Base-by-base conservation (phyloP, 2,113 vertebrate genomes). In the Laticauda laticaudata region DNA sequence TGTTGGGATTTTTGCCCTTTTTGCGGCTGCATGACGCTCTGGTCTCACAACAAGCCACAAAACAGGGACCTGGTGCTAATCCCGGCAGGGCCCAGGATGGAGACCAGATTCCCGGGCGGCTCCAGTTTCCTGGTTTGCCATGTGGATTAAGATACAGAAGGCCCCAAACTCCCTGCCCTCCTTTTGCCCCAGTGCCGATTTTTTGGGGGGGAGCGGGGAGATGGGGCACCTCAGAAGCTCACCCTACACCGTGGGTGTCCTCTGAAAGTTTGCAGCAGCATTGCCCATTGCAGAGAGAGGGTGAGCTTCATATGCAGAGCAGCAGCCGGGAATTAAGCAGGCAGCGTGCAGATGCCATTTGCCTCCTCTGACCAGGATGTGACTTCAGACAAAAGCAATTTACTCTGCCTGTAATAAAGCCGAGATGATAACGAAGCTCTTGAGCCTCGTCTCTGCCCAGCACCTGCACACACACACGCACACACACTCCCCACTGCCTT, bases 351-450 rank as follows among this genome's bases (percentile, higher is more conserved):
- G 96, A 96, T 95, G 95, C 95, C 94, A 92, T 97, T 95, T 95
- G 89, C 95, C 51, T 96, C 95, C 90, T 56, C 91, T 92, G 94
- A 94, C 95, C 95, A 92, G 96, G 94, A 95, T 92, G 94, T 94
- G 48, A 88, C 94, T 81, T 91, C 96, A 96, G 94, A 97, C 96
- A 96, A 97, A 96, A 96, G 96, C 97, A 94, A 96, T 97, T 97
- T 96, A 92, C 95, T 97, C 94, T 93, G 95, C 90, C 55, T 92
- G 90, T 92, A 96, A 95, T 94, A 95, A 95, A 96, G 95, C 95
- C 21, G 61, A 88, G 90, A 91, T 0, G 90, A 93, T 94, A 96
- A 95, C 0, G 20, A 94, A 96, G 93, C 95, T 5, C 94, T 57
- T 90, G 91, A 89, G 93, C 92, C 91, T 64, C 87, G 64, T 8